These are phyloP conservation scores for Aphelinus certus DNA, from an alignment of 1,140 invertebrate species.

Conservation along the genomic window DNA sequence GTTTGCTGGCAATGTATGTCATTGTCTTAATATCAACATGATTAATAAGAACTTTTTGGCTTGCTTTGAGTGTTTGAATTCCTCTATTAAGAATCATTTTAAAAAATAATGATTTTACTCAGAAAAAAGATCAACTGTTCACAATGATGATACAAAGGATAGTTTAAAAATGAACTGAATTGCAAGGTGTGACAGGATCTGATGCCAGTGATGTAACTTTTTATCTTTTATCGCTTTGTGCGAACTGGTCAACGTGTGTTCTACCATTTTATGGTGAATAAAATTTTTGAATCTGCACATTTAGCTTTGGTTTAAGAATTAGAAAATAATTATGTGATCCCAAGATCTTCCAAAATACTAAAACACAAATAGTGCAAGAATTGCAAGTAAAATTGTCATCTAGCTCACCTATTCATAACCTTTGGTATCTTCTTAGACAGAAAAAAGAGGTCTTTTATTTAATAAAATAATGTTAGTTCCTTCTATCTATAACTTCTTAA, in stretches of 20 bases:
- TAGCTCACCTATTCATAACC: too few relatives aligned
- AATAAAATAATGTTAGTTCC: too few relatives aligned
- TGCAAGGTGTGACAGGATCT: neutral
- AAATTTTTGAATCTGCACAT: too few relatives aligned
- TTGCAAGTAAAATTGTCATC: too few relatives aligned
- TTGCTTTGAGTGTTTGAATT: neutral
- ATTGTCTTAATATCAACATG: neutral
- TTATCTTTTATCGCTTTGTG: constrained; percentile 6
- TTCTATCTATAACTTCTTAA: neutral
- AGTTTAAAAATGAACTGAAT: neutral
- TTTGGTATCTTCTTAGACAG: too few relatives aligned
- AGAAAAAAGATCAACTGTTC: neutral
- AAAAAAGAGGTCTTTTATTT: too few relatives aligned
- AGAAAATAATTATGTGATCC: too few relatives aligned
- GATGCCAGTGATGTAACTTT: too few relatives aligned
- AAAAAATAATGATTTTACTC: neutral
- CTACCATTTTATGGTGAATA: neutral
- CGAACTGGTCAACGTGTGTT: neutral
- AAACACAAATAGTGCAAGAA: too few relatives aligned
- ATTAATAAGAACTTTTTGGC: neutral
- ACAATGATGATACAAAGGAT: neutral
- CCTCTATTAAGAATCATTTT: neutral
- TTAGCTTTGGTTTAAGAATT: too few relatives aligned
- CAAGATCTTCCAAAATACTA: too few relatives aligned
- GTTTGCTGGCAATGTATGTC: neutral